Evolutionary conservation across 2,113 vertebrate species (phyloP).

Genomic region (Polyodon spathula): DNA sequence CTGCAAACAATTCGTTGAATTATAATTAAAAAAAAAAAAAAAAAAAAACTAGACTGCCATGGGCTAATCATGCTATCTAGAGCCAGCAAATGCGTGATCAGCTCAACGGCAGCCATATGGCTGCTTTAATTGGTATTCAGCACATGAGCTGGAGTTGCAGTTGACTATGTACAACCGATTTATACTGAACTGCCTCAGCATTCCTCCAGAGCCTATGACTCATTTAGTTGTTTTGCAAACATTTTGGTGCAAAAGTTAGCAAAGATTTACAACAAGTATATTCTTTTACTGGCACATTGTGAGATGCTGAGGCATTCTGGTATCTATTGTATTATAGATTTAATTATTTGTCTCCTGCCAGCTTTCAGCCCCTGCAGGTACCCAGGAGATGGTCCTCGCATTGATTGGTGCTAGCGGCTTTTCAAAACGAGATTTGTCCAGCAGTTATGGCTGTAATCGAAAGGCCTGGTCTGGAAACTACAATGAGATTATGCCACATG

Average conservation of each 20-base stretch:
- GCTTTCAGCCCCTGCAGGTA: slow-evolving; percentile 58
- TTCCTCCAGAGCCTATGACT: too few relatives aligned
- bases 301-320: too few relatives aligned
- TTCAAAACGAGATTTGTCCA: slow-evolving; percentile 63
- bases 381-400: slow-evolving; percentile 37
- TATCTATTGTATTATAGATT: background rate
- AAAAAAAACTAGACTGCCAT: slow-evolving; percentile 14
- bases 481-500: too few relatives aligned
- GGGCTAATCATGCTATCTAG: slow-evolving; percentile 36
- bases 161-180: background rate
- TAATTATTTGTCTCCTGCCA: slow-evolving; percentile 35
- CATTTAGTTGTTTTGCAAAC: too few relatives aligned
- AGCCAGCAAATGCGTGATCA: slow-evolving; percentile 31
- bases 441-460: slow-evolving; percentile 28
- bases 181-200: background rate
- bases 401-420: slow-evolving; percentile 59
- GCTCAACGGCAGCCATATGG: slow-evolving; percentile 38
- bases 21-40: slow-evolving; percentile 1
- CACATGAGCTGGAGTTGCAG: slow-evolving; percentile 4
- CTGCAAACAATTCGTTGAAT: background rate
- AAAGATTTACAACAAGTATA: too few relatives aligned
- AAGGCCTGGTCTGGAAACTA: too few relatives aligned
- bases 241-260: too few relatives aligned
- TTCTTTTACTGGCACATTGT: too few relatives aligned
- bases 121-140: slow-evolving; percentile 39